A percentile compares a stretch with the other conserved stretches of the same genome.
Conservation (phyloP, 1,140 invertebrate species). For the Diploscapter pachys region DNA sequence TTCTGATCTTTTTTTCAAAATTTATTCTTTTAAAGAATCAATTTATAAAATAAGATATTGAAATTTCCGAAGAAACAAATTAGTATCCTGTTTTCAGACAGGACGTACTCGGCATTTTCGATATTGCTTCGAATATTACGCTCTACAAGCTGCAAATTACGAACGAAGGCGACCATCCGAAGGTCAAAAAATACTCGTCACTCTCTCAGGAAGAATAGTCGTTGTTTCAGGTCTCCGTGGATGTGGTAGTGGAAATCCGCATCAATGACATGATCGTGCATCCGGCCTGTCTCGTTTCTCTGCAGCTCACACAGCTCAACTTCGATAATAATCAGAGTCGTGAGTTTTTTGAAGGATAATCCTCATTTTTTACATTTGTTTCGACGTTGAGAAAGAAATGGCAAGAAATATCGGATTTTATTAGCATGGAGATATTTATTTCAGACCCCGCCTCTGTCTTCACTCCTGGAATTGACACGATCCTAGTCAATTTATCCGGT, state of each 20-base stretch:
- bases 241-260: constrained; percentile 77
- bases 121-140: constrained; percentile 41
- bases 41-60: too few species aligned
- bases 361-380: too few species aligned
- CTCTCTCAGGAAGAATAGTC: neutral
- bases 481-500: constrained; percentile 54
- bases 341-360: neutral
- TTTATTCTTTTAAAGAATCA: too few species aligned
- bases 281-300: constrained; percentile 88
- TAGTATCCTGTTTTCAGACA: constrained; percentile 66
- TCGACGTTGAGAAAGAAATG: neutral
- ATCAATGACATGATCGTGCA: constrained; percentile 85
- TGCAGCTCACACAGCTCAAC: constrained; percentile 76
- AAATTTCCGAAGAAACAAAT: too few species aligned
- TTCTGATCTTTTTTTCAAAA: too few species aligned
- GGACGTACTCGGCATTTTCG: constrained; percentile 61
- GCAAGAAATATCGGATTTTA: neutral
- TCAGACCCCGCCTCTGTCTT: constrained; percentile 4
- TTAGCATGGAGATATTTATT: neutral
- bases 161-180: neutral
- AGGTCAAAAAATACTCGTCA: too few species aligned
- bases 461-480: constrained; percentile 48
- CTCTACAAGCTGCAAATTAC: constrained; percentile 21
- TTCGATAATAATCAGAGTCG: constrained; percentile 61
- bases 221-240: constrained; percentile 57